Evolutionary conservation across 2,888 invertebrate genomes (phyloP).

Genomic region (Amorpha juglandis): DNA sequence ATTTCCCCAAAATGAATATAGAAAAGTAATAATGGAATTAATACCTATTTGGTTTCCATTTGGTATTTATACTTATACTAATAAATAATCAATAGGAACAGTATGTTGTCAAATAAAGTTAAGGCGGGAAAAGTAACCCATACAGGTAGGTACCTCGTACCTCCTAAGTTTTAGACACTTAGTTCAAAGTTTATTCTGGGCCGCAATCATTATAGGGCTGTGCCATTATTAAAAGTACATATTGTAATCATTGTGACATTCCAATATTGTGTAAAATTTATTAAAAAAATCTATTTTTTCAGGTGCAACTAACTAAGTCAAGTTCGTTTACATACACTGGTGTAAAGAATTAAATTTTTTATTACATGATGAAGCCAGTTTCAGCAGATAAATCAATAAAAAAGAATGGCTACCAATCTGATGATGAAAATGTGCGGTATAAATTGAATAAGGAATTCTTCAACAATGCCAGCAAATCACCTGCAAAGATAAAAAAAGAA

Average conservation of each 20-base stretch:
- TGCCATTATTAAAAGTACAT: neutral
- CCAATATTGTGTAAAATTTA: neutral
- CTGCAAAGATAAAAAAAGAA: slow-evolving; percentile 48
- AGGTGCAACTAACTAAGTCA: slow-evolving; percentile 24
- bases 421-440: slow-evolving; percentile 74
- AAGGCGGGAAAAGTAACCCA: slow-evolving; percentile 61
- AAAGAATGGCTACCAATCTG: slow-evolving; percentile 69
- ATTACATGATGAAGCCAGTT: slow-evolving; percentile 57
- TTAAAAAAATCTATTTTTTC: slow-evolving; percentile 15
- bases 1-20: neutral
- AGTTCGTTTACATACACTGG: slow-evolving; percentile 10
- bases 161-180: too few species aligned
- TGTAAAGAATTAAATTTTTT: neutral
- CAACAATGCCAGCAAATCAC: slow-evolving; percentile 51
- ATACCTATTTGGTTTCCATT: neutral
- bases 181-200: neutral
- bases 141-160: neutral
- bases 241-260: neutral
- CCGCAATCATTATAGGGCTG: too few species aligned
- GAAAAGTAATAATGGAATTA: neutral
- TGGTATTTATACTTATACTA: neutral
- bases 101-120: slow-evolving; percentile 37
- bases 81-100: too few species aligned
- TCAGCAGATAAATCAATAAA: slow-evolving; percentile 49
- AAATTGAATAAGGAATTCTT: slow-evolving; percentile 68